These are phyloP conservation scores for Solenodon paradoxus DNA, from an alignment of 2,113 vertebrate species.

Conservation along the genomic window DNA sequence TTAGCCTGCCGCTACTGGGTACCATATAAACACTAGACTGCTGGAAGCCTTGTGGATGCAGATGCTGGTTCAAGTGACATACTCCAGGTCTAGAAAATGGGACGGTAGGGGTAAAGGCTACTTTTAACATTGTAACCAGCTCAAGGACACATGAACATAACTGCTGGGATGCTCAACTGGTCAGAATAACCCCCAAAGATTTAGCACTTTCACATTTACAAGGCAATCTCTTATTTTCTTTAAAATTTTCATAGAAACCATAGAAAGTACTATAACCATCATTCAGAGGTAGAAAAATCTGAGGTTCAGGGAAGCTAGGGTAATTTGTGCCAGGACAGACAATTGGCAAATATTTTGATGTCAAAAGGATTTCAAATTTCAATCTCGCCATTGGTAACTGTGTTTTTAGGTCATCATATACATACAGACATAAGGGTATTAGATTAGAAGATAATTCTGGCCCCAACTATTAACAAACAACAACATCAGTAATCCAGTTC, in stretches of 20 bases:
- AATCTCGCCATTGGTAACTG: not conserved
- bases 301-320: not conserved
- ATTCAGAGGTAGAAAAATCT: not conserved
- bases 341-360: not conserved
- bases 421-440: not conserved
- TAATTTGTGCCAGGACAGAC: not conserved
- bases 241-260: conserved; percentile 12
- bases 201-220: not conserved
- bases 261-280: not conserved
- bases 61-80: not conserved
- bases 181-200: not conserved
- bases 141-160: not conserved
- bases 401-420: not conserved
- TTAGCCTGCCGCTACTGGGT: not conserved
- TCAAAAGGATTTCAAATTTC: not conserved
- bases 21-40: not conserved
- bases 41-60: not conserved
- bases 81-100: not conserved
- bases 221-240: not conserved
- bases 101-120: not conserved
- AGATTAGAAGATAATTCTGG: not conserved
- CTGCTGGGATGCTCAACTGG: not conserved
- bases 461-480: not conserved
- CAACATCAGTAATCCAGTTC: not conserved
- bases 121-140: not conserved